phyloP scores from a whole-genome alignment of 2,888 invertebrate genomes.

The Oscheius sp. region DNA sequence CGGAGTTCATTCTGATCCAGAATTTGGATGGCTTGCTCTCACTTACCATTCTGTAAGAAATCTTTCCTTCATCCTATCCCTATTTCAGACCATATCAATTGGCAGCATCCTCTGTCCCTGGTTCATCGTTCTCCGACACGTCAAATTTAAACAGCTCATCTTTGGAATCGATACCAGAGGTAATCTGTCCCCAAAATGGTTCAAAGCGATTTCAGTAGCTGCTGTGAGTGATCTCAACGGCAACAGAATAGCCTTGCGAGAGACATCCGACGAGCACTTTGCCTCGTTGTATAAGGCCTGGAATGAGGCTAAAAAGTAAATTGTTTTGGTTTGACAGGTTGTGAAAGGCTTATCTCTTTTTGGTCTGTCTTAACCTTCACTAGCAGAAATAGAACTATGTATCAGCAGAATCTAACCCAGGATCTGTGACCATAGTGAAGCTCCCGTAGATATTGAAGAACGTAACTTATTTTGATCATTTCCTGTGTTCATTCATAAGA shows the following conservation, averaged over 20 bases:
- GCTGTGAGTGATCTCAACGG: constrained; percentile 18
- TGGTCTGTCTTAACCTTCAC: no score
- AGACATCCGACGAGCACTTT: constrained; percentile 18
- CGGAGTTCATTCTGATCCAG: neutral
- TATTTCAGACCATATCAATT: constrained; percentile 19
- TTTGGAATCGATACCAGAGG: neutral
- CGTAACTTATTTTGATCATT: neutral
- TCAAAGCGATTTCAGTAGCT: neutral
- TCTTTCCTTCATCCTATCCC: neutral
- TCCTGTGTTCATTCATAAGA: neutral
- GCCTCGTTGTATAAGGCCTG: constrained; percentile 2
- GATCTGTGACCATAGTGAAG: no score
- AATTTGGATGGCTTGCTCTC: constrained; percentile 24
- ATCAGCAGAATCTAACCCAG: no score
- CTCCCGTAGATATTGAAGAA: neutral
- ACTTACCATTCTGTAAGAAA: constrained; percentile 14
- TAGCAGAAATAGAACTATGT: no score
- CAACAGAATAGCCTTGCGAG: neutral
- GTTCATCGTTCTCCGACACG: constrained; percentile 19
- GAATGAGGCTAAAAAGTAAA: constrained; percentile 7
- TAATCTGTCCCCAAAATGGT: no score
- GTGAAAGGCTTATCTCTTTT: no score
- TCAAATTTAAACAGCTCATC: neutral
- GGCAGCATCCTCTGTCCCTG: constrained; percentile 22
- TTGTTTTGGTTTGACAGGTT: no score